Percentiles rank a stretch among this genome's conserved stretches.
These are phyloP conservation scores for Noctua janthina DNA, from an alignment of 2,888 invertebrate genomes.

Conservation along the genomic window DNA sequence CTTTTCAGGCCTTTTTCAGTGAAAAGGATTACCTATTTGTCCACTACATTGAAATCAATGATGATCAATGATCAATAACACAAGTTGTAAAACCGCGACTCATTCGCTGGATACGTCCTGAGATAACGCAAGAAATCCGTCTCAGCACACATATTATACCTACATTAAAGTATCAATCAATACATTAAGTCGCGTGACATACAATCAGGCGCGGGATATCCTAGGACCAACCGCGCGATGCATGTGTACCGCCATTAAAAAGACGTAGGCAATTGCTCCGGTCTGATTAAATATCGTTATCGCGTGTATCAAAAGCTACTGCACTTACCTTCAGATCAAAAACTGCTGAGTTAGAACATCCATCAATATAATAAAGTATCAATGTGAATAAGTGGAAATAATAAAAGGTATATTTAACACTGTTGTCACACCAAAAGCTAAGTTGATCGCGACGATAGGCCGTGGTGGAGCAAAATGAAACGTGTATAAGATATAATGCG, in stretches of 20 bases:
- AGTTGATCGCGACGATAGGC: too few species aligned
- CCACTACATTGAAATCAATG: not conserved
- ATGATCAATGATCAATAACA: conserved; percentile 9
- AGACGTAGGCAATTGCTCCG: conserved; percentile 69
- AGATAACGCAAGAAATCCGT: conserved; percentile 28
- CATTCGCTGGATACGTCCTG: not conserved
- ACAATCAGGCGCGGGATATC: conserved; percentile 47
- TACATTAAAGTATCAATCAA: conserved; percentile 55
- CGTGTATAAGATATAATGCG: too few species aligned
- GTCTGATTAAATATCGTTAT: conserved; percentile 73
- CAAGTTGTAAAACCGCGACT: conserved; percentile 7
- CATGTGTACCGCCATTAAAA: conserved; percentile 61
- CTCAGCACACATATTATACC: conserved; percentile 43
- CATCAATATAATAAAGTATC: too few species aligned
- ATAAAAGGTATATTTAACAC: conserved; percentile 72
- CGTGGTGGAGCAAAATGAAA: too few species aligned
- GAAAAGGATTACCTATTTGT: conserved; percentile 16
- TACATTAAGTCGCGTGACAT: conserved; percentile 50
- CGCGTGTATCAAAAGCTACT: conserved; percentile 80
- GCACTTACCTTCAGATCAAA: conserved; percentile 84
- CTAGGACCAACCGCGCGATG: conserved; percentile 48
- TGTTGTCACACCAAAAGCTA: conserved; percentile 66
- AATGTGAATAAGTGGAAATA: conserved; percentile 80
- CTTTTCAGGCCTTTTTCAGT: not conserved
- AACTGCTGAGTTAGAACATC: conserved; percentile 88